Conservation (phyloP, 92 coral and sea anemone species). For the Diadumene lineata region DNA sequence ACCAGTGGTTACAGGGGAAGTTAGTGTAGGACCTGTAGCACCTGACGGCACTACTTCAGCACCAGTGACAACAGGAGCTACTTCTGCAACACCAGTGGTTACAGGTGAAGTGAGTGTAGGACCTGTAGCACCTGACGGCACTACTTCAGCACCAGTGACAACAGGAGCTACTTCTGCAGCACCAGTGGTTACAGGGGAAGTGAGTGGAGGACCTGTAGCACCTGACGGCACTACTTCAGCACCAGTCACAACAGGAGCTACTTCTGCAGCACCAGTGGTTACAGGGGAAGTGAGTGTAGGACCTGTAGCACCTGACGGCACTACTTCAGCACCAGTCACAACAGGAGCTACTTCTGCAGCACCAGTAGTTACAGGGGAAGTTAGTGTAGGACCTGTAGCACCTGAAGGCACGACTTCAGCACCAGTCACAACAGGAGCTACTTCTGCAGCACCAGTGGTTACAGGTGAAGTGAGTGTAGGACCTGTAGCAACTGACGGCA, state of each 20-base stretch:
- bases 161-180: not conserved
- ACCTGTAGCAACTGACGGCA: not conserved
- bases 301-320: not conserved
- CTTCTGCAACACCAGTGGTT: not conserved
- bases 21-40: no score
- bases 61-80: not conserved
- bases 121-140: not conserved
- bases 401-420: conserved; percentile 5
- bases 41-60: not conserved
- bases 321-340: not conserved
- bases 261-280: not conserved
- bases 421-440: conserved; percentile 1
- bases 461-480: not conserved
- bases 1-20: not conserved
- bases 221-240: conserved; percentile 10
- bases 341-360: conserved; percentile 3
- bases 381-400: not conserved
- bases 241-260: conserved; percentile 4
- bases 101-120: no score
- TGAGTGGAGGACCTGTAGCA: not conserved
- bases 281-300: not conserved
- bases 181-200: no score
- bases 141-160: not conserved
- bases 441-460: conserved; percentile 8
- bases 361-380: not conserved